phyloP scores from a whole-genome alignment of 2,888 invertebrate species.

The Aspidapion aeneum region DNA sequence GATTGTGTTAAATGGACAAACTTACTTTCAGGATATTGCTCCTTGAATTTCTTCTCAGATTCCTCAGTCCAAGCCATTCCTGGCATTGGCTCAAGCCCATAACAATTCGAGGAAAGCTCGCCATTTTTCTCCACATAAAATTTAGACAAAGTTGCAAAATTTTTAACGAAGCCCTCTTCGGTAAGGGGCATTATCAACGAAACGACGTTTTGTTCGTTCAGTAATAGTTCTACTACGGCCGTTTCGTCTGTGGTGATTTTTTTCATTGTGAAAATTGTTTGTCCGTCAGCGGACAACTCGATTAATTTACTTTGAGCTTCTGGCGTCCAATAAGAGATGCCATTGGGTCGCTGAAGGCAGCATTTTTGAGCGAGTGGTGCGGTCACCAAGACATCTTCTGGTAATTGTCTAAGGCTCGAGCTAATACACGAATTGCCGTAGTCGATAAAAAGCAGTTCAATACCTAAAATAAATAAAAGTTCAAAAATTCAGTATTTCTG shows the following conservation, averaged over 20 bases:
- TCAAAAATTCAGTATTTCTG: no score
- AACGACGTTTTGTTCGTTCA: slow-evolving; percentile 61
- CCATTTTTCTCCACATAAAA: slow-evolving; percentile 30
- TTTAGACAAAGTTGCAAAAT: slow-evolving; percentile 54
- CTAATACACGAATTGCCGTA: slow-evolving; percentile 66
- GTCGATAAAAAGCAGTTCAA: slow-evolving; percentile 64
- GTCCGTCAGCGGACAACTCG: slow-evolving; percentile 63
- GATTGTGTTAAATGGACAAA: slow-evolving; percentile 3
- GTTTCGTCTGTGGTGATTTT: slow-evolving; percentile 65
- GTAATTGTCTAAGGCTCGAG: slow-evolving; percentile 57
- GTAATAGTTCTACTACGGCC: slow-evolving; percentile 58
- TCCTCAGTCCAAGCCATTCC: slow-evolving; percentile 45
- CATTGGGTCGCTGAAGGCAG: slow-evolving; percentile 51
- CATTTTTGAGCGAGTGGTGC: slow-evolving; percentile 64
- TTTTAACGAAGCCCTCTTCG: slow-evolving; percentile 55
- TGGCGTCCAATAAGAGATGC: slow-evolving; percentile 58
- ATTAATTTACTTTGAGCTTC: slow-evolving; percentile 63
- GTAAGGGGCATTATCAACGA: slow-evolving; percentile 51
- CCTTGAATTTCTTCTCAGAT: slow-evolving; percentile 42
- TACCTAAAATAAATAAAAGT: slow-evolving; percentile 26
- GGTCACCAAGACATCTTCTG: slow-evolving; percentile 55
- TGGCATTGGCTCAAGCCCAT: slow-evolving; percentile 29
- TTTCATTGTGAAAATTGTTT: slow-evolving; percentile 55
- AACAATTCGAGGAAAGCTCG: slow-evolving; percentile 18
- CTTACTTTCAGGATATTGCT: slow-evolving; percentile 42